Evolutionary conservation across 1,140 invertebrate genomes (phyloP).

Genomic region (Mycetomoellerius zeteki): DNA sequence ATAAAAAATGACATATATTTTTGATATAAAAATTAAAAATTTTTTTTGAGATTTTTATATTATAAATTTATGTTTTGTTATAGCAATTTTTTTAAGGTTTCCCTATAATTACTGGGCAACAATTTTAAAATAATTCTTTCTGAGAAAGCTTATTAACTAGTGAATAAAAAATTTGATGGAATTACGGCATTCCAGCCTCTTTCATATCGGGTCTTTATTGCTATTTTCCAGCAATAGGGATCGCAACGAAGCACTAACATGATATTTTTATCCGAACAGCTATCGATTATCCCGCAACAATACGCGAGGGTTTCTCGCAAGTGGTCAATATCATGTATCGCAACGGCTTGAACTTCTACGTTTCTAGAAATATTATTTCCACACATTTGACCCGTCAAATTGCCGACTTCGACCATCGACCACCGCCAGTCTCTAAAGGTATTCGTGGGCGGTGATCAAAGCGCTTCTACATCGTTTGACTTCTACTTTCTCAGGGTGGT

Average conservation of each 20-base stretch:
- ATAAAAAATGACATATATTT: neutral
- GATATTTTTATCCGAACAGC: constrained; percentile 55
- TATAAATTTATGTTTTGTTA: neutral
- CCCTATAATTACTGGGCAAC: too few species aligned
- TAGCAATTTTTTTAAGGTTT: neutral
- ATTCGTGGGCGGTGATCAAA: constrained; percentile 27
- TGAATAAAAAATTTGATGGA: neutral
- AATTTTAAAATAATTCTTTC: neutral
- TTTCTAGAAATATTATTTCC: constrained; percentile 3
- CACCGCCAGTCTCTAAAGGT: neutral
- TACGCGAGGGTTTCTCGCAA: constrained; percentile 8
- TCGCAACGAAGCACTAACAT: constrained; percentile 5
- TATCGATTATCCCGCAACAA: constrained; percentile 52
- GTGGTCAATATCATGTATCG: constrained; percentile 8
- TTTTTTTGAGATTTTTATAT: neutral
- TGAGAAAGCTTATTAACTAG: neutral
- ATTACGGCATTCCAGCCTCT: neutral
- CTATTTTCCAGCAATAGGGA: constrained; percentile 41
- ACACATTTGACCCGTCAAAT: constrained; percentile 5
- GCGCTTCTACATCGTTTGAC: neutral
- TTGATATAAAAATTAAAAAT: constrained; percentile 3
- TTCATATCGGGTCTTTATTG: neutral
- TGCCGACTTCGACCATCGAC: neutral
- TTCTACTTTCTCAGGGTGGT: neutral
- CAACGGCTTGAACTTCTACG: neutral